Percentiles rank a stretch among this genome's conserved stretches.
Conservation (phyloP, 2,113 vertebrate species). For the Columba janthina region DNA sequence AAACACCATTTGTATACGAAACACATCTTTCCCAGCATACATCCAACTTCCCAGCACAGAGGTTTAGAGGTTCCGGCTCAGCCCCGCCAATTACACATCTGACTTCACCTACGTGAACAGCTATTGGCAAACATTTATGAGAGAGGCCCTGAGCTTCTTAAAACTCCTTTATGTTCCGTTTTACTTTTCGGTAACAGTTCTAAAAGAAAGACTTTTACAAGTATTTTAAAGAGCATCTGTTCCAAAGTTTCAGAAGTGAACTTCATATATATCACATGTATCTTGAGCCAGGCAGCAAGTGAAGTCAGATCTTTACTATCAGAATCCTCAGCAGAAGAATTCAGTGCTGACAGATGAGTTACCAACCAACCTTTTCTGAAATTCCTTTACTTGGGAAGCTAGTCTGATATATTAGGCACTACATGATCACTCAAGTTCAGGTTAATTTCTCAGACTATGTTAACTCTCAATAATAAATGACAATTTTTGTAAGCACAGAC, state of each 20-base stretch:
- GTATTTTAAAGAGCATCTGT: slow-evolving; percentile 31
- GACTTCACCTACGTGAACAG: not conserved
- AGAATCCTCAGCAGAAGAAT: not conserved
- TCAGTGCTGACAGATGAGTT: not conserved
- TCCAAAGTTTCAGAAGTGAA: slow-evolving; percentile 12
- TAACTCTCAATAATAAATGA: not conserved
- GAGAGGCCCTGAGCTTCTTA: not conserved
- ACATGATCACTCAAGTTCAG: not conserved
- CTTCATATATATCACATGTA: not conserved
- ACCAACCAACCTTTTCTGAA: not conserved
- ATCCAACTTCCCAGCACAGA: not conserved
- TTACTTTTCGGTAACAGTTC: not conserved
- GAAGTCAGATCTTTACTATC: not conserved
- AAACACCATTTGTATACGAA: not conserved
- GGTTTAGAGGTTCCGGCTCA: not conserved
- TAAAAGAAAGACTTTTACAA: not conserved
- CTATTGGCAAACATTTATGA: not conserved
- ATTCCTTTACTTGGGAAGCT: not conserved
- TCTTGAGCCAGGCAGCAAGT: not conserved
- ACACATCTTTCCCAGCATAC: not conserved
- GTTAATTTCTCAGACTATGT: not conserved
- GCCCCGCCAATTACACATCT: slow-evolving; percentile 23
- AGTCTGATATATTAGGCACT: not conserved
- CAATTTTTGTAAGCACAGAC: not conserved
- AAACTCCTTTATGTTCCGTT: not conserved